Percentiles rank a stretch among this genome's conserved stretches.
Evolutionary conservation across 2,888 invertebrate genomes (phyloP).

Genomic region (Agrotis segetum): DNA sequence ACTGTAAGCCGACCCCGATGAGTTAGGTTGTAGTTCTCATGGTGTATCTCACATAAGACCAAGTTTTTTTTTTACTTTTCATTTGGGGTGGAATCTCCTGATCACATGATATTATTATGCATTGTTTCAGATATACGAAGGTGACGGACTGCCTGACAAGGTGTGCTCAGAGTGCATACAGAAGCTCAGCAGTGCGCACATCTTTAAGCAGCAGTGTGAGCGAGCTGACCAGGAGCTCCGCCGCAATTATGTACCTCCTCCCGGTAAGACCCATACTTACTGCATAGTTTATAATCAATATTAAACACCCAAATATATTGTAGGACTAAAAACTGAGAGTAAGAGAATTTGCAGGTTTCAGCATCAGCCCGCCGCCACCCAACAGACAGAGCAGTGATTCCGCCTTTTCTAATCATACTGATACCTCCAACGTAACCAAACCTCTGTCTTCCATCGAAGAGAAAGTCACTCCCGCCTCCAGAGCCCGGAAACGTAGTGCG

Average conservation of each 20-base stretch:
- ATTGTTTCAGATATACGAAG: constrained; percentile 84
- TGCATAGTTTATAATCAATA: background rate
- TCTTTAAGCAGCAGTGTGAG: constrained; percentile 89
- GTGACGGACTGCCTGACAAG: constrained; percentile 89
- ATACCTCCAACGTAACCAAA: constrained; percentile 80
- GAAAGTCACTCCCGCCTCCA: constrained; percentile 72
- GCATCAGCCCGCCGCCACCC: constrained; percentile 79
- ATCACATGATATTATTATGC: background rate
- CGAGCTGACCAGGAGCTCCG: constrained; percentile 87
- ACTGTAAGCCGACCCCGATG: too few relatives aligned
- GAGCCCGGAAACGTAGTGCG: constrained; percentile 81
- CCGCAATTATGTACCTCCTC: constrained; percentile 86
- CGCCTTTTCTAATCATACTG: constrained; percentile 86
- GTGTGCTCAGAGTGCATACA: constrained; percentile 88
- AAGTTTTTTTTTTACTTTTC: background rate
- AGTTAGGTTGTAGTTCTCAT: too few relatives aligned
- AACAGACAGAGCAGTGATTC: constrained; percentile 88
- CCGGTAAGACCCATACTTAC: constrained; percentile 69
- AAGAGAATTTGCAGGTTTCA: constrained; percentile 77
- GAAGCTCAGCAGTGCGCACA: constrained; percentile 88
- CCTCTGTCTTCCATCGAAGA: constrained; percentile 75
- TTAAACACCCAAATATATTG: background rate
- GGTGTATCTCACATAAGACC: too few relatives aligned
- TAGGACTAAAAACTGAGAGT: constrained; percentile 13
- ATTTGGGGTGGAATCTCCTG: background rate